Conservation (phyloP, 2,113 vertebrate species). For the Ornithorhynchus anatinus region DNA sequence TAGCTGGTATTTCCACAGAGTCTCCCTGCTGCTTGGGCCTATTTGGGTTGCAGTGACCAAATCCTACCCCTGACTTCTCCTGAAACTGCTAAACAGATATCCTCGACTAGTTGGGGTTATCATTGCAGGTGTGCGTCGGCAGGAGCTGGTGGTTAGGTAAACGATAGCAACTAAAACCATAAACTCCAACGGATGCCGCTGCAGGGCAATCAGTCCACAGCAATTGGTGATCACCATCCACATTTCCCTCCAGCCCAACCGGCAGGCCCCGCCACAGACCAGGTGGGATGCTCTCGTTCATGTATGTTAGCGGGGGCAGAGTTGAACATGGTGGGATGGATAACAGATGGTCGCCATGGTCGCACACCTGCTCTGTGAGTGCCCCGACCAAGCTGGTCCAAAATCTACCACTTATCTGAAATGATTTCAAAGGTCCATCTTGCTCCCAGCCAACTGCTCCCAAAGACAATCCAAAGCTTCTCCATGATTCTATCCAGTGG, state of each 20-base stretch:
- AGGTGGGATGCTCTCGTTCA: conserved; percentile 37
- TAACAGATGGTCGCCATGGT: conserved; percentile 37
- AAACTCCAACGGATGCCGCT: too few relatives aligned
- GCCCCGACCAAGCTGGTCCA: not conserved
- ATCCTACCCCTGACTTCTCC: conserved; percentile 10
- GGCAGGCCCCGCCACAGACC: conserved; percentile 18
- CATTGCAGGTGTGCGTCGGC: too few relatives aligned
- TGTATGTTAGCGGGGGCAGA: conserved; percentile 17
- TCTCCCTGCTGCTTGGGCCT: not conserved
- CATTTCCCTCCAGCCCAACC: conserved; percentile 14
- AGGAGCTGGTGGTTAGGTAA: too few relatives aligned
- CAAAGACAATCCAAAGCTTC: not conserved
- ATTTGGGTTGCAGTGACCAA: conserved; percentile 2
- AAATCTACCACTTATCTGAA: not conserved
- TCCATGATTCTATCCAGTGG: not conserved
- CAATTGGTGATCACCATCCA: too few relatives aligned
- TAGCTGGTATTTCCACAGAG: conserved; percentile 10
- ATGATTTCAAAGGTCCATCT: not conserved
- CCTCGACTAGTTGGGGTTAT: too few relatives aligned
- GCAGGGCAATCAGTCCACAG: too few relatives aligned
- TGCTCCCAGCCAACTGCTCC: not conserved
- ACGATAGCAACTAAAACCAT: too few relatives aligned
- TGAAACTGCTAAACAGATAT: too few relatives aligned
- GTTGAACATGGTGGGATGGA: conserved; percentile 32
- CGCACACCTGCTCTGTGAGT: conserved; percentile 14